phyloP scores from a whole-genome alignment of 2,113 vertebrate species.

The Campylomormyrus numenius region DNA sequence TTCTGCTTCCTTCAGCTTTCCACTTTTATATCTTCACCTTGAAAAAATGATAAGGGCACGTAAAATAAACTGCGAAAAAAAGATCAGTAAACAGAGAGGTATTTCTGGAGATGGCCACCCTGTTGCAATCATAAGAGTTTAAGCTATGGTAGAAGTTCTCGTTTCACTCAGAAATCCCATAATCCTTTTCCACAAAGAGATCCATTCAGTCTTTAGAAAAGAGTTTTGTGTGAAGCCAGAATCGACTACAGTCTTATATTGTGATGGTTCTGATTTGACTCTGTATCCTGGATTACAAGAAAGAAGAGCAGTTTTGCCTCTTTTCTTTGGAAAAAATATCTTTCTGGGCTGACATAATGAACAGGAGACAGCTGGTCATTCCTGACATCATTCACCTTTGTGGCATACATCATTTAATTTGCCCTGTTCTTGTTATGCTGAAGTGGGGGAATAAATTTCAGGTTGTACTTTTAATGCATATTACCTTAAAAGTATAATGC shows the following conservation, averaged over 20 bases:
- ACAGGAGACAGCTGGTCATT: background rate
- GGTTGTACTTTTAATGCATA: background rate
- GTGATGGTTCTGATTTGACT: background rate
- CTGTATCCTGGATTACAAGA: background rate
- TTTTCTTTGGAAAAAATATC: background rate
- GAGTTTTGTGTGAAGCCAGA: background rate
- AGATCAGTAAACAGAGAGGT: background rate
- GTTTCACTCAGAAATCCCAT: background rate
- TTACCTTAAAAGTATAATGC: background rate
- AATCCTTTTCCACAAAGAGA: background rate
- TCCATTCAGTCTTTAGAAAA: background rate
- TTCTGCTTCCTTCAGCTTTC: background rate
- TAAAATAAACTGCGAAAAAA: background rate
- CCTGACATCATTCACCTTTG: background rate
- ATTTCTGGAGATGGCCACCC: background rate
- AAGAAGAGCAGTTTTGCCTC: background rate
- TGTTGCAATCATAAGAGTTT: background rate
- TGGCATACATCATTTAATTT: background rate
- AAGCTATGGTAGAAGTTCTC: background rate
- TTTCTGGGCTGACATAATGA: background rate
- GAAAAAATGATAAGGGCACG: background rate
- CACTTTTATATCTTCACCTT: background rate
- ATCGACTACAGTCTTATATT: background rate
- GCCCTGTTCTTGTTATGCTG: background rate
- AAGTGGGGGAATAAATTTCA: background rate